Evolutionary conservation across 2,888 invertebrate genomes (phyloP).

Genomic region (Pyrocoelia pectoralis): DNA sequence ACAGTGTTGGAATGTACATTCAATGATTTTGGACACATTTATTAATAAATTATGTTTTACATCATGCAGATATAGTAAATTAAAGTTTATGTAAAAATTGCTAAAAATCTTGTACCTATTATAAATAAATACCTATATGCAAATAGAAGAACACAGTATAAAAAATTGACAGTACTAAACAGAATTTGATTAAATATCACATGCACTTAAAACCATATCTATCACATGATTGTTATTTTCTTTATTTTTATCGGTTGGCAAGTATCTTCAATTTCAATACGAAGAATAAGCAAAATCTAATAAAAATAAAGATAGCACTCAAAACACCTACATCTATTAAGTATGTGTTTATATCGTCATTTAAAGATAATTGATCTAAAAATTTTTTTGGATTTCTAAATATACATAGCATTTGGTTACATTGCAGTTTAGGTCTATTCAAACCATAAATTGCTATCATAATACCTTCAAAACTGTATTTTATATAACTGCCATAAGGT

Average conservation of each 20-base stretch:
- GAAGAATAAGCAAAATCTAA: constrained; percentile 82
- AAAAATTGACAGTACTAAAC: background rate
- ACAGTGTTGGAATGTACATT: background rate
- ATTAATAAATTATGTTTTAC: no score
- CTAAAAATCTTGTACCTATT: background rate
- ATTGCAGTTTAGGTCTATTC: constrained; percentile 81
- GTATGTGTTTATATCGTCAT: constrained; percentile 68
- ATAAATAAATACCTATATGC: background rate
- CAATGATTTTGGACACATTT: background rate
- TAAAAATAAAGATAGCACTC: constrained; percentile 78
- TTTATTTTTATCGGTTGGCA: constrained; percentile 52
- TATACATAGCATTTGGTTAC: constrained; percentile 84
- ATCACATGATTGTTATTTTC: constrained; percentile 22
- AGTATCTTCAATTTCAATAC: constrained; percentile 82
- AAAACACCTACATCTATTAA: constrained; percentile 88
- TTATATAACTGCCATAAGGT: constrained; percentile 88
- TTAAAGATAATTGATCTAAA: constrained; percentile 86
- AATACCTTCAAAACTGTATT: constrained; percentile 92
- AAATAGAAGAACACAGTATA: background rate
- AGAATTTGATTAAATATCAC: constrained; percentile 32
- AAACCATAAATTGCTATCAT: constrained; percentile 93
- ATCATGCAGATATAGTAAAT: no score
- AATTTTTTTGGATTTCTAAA: constrained; percentile 83
- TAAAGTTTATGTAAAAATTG: background rate
- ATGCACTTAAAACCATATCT: constrained; percentile 28